Percentiles rank a stretch among this genome's conserved stretches.
These are phyloP conservation scores for Oligia latruncula DNA, from an alignment of 2,888 invertebrate genomes.

Conservation along the genomic window DNA sequence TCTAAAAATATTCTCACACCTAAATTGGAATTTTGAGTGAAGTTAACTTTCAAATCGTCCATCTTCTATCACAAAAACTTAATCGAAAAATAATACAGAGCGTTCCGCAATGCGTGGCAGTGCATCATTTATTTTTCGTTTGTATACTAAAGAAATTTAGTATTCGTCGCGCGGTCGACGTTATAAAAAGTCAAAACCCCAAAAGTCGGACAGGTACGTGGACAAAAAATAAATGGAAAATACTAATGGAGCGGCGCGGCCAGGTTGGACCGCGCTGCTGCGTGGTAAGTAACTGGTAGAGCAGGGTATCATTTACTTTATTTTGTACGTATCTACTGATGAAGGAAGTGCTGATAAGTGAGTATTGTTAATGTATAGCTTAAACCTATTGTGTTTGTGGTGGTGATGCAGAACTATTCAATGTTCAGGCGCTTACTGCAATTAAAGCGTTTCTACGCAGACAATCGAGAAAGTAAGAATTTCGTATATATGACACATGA, in stretches of 20 bases:
- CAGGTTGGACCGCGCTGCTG: constrained; percentile 81
- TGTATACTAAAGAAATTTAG: constrained; percentile 86
- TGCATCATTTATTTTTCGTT: constrained; percentile 87
- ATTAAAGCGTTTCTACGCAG: background rate
- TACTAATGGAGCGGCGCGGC: constrained; percentile 89
- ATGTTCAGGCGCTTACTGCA: background rate
- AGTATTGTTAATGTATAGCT: background rate
- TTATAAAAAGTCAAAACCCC: constrained; percentile 88
- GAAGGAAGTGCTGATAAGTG: background rate
- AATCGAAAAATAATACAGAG: constrained; percentile 83
- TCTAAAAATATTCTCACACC: constrained; percentile 11
- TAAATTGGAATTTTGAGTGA: constrained; percentile 36
- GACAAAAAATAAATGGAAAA: constrained; percentile 90
- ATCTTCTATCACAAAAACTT: constrained; percentile 72
- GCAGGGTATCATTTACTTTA: constrained; percentile 30
- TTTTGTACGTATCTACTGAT: constrained; percentile 10
- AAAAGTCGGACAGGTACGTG: constrained; percentile 89
- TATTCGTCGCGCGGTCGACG: constrained; percentile 87
- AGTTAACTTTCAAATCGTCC: constrained; percentile 22
- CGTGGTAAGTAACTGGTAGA: constrained; percentile 77
- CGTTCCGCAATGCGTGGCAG: constrained; percentile 78
- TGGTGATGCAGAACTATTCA: background rate
- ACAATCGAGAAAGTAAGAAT: background rate
- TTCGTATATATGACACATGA: background rate
- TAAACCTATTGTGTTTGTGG: background rate